Evolutionary conservation across 2,113 vertebrate species (phyloP).

Genomic region (Uria aalge): DNA sequence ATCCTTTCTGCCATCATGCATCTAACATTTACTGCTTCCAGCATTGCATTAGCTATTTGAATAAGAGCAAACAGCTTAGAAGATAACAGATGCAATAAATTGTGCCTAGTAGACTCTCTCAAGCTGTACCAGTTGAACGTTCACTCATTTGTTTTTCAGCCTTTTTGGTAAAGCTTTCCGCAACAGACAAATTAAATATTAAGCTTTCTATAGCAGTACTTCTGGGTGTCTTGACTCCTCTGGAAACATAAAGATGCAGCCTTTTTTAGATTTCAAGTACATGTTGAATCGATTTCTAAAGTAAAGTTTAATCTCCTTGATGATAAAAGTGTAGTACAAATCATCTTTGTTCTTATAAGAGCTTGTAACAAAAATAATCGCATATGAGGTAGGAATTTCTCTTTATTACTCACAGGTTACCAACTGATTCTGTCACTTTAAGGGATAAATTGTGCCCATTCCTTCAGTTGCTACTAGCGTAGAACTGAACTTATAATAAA

Average conservation of each 20-base stretch:
- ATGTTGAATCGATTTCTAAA: not conserved
- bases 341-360: not conserved
- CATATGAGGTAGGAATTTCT: not conserved
- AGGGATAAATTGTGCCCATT: not conserved
- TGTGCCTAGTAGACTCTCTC: not conserved
- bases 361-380: not conserved
- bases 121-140: not conserved
- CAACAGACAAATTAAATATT: not conserved
- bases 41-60: not conserved
- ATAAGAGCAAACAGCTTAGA: not conserved
- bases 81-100: not conserved
- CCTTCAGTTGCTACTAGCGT: not conserved
- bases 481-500: not conserved
- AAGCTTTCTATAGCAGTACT: not conserved
- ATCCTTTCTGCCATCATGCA: not conserved
- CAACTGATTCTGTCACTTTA: not conserved
- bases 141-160: not conserved
- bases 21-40: not conserved
- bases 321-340: not conserved
- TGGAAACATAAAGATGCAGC: not conserved
- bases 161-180: not conserved
- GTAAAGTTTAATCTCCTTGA: not conserved
- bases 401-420: not conserved
- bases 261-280: not conserved
- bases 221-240: not conserved